Percentiles rank a stretch among this genome's conserved stretches.
These are phyloP conservation scores for Chloroceryle inda DNA, from an alignment of 2,797 vertebrate species.

Conservation along the genomic window DNA sequence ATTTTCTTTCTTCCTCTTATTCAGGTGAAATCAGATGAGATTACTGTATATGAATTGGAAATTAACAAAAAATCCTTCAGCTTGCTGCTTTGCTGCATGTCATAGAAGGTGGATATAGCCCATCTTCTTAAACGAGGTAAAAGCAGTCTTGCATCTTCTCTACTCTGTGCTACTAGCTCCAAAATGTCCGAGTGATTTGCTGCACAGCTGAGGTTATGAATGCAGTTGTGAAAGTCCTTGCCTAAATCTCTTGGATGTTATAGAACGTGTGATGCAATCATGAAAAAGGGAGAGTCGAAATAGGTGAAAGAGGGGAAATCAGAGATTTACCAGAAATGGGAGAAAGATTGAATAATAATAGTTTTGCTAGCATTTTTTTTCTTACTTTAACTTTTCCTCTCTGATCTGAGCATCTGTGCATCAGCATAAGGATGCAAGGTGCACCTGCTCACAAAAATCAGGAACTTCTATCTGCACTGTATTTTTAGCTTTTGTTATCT, in stretches of 20 bases:
- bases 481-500: slow-evolving; percentile 14
- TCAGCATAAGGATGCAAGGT: neutral
- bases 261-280: neutral
- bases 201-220: neutral
- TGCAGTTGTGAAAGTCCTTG: neutral
- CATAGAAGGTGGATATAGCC: neutral
- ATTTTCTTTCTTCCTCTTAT: neutral
- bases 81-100: neutral
- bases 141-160: neutral
- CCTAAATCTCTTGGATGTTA: neutral
- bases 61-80: neutral
- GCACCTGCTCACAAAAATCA: neutral
- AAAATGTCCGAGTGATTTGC: neutral
- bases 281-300: neutral
- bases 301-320: neutral
- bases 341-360: neutral
- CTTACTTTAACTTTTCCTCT: neutral
- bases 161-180: neutral
- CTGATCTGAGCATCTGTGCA: neutral
- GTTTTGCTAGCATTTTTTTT: neutral
- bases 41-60: neutral
- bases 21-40: neutral
- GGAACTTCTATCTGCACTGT: neutral
- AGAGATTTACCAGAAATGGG: neutral
- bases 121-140: neutral